Percentiles rank a stretch among this genome's conserved stretches.
These are phyloP conservation scores for Sebastes steindachneri DNA, from an alignment of 2,797 vertebrate species.

Conservation along the genomic window DNA sequence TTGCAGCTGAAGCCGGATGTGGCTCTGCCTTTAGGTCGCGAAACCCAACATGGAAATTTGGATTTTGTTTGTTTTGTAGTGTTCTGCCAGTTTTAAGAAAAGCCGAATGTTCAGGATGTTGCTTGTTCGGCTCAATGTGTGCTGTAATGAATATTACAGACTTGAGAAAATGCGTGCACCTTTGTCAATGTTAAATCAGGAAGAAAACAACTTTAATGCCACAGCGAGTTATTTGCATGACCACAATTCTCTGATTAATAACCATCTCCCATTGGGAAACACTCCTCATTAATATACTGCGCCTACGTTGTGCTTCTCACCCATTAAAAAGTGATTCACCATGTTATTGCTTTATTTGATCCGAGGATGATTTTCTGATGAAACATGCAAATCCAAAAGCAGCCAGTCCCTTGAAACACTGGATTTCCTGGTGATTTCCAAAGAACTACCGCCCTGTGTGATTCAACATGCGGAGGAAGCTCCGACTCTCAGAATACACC, in stretches of 20 bases:
- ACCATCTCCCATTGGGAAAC: not conserved
- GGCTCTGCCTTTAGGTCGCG: not conserved
- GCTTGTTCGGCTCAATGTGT: not conserved
- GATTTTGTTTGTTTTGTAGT: not conserved
- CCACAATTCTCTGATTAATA: not conserved
- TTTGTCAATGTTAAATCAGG: not conserved
- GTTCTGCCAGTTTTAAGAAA: not conserved
- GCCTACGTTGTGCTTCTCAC: not conserved
- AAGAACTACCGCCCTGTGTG: not conserved
- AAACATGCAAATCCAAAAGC: not conserved
- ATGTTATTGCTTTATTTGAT: not conserved
- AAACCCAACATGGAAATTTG: not conserved
- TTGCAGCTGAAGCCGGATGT: not conserved
- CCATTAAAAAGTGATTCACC: not conserved
- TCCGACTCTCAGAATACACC: not conserved
- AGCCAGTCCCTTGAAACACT: not conserved
- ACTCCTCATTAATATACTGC: not conserved
- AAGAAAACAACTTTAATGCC: not conserved
- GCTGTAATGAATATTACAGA: not conserved
- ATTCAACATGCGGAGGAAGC: not conserved
- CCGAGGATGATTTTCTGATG: not conserved
- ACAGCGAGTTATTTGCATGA: not conserved
- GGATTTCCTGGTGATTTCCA: not conserved
- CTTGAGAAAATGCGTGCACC: not conserved
- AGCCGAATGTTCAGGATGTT: not conserved